Evolutionary conservation across 92 coral and sea anemone species (phyloP).

Genomic region (Epizoanthus fatuus): DNA sequence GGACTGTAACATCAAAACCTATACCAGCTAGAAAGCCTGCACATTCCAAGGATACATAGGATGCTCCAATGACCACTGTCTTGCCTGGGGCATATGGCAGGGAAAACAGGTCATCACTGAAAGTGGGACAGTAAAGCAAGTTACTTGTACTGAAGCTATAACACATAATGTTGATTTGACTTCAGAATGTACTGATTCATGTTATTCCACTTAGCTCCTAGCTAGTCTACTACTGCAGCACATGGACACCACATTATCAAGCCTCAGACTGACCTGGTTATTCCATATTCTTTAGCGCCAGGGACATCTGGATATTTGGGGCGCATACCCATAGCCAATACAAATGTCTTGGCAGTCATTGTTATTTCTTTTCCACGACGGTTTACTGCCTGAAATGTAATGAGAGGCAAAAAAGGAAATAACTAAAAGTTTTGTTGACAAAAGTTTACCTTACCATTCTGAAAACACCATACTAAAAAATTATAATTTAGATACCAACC

Average conservation of each 20-base stretch:
- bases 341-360: conserved; percentile 91
- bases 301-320: conserved; percentile 97
- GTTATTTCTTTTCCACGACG: conserved; percentile 76
- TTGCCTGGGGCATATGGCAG: conserved; percentile 95
- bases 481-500: too few species aligned
- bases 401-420: background rate
- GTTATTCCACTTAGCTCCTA: background rate
- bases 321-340: conserved; percentile 93
- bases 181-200: background rate
- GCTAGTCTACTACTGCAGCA: background rate
- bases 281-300: conserved; percentile 94
- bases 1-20: conserved; percentile 93
- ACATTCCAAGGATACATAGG: conserved; percentile 96
- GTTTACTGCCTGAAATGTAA: conserved; percentile 71
- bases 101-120: conserved; percentile 97
- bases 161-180: too few species aligned
- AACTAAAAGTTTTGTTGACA: too few species aligned
- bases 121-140: background rate
- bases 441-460: too few species aligned
- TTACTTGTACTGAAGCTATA: background rate
- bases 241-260: background rate
- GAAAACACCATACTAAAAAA: too few species aligned
- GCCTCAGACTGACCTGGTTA: conserved; percentile 77
- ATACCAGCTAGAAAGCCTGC: conserved; percentile 94
- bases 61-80: conserved; percentile 95